Evolutionary conservation across 2,888 invertebrate species (phyloP), one percentile per base, ranked within the genome.

Genomic region (Leptodirus hochenwartii): DNA sequence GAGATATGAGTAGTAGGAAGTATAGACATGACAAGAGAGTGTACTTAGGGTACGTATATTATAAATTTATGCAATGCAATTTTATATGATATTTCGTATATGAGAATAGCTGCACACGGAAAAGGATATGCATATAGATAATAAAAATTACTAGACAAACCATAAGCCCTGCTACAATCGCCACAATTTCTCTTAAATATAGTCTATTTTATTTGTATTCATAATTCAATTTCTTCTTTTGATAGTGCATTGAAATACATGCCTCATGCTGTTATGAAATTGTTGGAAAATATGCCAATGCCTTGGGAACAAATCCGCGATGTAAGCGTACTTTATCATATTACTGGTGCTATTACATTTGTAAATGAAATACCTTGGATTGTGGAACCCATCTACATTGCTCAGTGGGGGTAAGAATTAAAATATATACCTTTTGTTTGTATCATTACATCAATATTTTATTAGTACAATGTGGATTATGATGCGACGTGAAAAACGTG

Each of bases 341-440:
- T 98, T 36, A 99, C 98, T 5, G 98, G 98, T 27, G 98, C 98
- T 9, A 99, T 99, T 36, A 96, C 98, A 5, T 99, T 99, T 59
- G 95, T 98, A 3, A 98, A 99, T 61, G 98, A 99, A 64, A 98
- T 99, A 46, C 98, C 98, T 2, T 95, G 96, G 91, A 93, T 96
- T 3, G 84, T 98, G 43, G 98, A 99, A 50, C 98, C 98, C 0
- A 82, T 96, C 4, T 99, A 96, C 52, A 93, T 99, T 41, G 96
- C 96, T 2, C 98, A 99, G 51, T 99, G 98, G 98, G 96, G 95
- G 77, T 79, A 56, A 60, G 63, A 43, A 30, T 25, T 25, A 30
- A 29, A 28, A 22, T 22, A 2, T 29, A 9, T 22, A 29, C 14
- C 14, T 4, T 25, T 9, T 28, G 23, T 22, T 22, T 28, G 32